Conservation (phyloP, 2,797 vertebrate genomes). For the Mus spretus region DNA sequence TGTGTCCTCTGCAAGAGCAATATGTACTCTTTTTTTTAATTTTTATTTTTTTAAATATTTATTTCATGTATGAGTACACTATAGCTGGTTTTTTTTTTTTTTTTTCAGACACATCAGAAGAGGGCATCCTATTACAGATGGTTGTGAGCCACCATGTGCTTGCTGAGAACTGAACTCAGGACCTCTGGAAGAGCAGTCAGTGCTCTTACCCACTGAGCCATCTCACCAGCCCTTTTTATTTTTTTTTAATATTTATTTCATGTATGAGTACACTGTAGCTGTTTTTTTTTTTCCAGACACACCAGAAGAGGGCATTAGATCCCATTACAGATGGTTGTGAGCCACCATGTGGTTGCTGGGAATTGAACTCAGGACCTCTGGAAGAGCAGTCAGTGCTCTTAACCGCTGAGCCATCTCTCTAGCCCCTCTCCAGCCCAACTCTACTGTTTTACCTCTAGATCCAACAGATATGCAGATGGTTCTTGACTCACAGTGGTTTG, state of each 20-base stretch:
- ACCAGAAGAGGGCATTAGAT: too few relatives aligned
- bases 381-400: neutral
- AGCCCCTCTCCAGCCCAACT: neutral
- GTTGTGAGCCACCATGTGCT: too few relatives aligned
- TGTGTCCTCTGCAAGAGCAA: neutral
- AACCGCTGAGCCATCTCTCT: neutral
- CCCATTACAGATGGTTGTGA: too few relatives aligned
- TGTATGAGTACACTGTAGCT: too few relatives aligned
- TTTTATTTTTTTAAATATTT: too few relatives aligned
- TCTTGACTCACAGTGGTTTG: neutral
- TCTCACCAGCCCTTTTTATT: neutral
- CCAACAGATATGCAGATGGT: neutral
- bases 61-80: too few relatives aligned
- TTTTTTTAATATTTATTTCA: too few relatives aligned
- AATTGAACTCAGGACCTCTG: too few relatives aligned
- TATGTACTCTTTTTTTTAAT: neutral
- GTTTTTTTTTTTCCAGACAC: too few relatives aligned
- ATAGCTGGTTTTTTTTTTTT: too few relatives aligned
- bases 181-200: neutral
- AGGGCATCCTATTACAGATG: too few relatives aligned
- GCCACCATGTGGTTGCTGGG: neutral
- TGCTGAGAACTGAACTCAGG: neutral
- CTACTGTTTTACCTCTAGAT: neutral
- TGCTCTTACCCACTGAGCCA: neutral
- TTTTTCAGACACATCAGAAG: too few relatives aligned